phyloP scores from a whole-genome alignment of 2,888 invertebrate species.

The Dasysyrphus albostriatus region DNA sequence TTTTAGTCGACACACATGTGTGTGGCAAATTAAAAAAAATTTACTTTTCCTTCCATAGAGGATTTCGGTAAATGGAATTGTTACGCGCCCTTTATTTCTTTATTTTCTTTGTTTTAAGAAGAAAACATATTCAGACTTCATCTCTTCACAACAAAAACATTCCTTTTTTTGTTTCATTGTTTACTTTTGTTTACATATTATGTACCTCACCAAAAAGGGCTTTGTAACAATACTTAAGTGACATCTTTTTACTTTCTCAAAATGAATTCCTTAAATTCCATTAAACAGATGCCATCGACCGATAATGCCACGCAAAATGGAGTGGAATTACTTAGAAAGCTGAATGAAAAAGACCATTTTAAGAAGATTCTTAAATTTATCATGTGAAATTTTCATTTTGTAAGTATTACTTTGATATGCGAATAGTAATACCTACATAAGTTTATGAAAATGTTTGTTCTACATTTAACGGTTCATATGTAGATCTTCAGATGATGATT shows the following conservation, averaged over 20 bases:
- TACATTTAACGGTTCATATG: no score
- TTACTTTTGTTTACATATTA: neutral
- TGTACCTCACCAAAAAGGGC: neutral
- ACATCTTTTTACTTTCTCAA: neutral
- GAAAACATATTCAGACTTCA: neutral
- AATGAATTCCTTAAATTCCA: constrained; percentile 19
- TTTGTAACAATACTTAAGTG: neutral
- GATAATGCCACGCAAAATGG: neutral
- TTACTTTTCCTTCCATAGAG: neutral
- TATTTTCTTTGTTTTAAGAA: neutral
- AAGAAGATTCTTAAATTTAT: neutral
- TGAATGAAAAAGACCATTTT: neutral
- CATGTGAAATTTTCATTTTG: neutral
- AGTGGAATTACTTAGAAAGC: neutral
- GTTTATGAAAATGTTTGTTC: no score
- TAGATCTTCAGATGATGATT: no score
- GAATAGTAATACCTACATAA: no score
- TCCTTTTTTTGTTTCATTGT: neutral
- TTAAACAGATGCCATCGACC: neutral
- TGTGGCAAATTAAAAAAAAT: neutral
- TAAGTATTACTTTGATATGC: no score
- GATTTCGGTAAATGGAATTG: constrained; percentile 1
- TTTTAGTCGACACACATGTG: neutral
- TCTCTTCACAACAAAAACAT: neutral
- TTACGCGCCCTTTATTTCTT: neutral